Conservation (phyloP, 2,113 vertebrate genomes). For the Corapipo altera region DNA sequence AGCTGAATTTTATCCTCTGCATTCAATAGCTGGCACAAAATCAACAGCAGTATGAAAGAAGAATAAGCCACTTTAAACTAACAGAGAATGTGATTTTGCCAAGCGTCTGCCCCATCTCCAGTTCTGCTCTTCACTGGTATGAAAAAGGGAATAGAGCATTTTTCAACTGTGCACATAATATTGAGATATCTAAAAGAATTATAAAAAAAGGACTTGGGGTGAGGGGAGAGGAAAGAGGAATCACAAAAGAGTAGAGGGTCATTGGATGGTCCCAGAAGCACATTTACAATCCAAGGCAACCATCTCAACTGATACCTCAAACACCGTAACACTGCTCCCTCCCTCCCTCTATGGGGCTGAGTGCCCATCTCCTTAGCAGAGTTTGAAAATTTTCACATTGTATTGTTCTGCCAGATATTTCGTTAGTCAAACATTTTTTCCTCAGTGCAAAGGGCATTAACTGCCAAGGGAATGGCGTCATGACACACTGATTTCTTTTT, state of each 20-base stretch:
- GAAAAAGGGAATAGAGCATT: neutral
- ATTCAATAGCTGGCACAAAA: neutral
- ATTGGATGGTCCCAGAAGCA: neutral
- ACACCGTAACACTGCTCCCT: accelerated
- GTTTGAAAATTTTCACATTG: neutral
- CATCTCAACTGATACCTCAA: neutral
- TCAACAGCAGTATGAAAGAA: neutral
- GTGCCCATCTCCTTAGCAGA: neutral
- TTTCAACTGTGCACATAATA: neutral
- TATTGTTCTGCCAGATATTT: neutral
- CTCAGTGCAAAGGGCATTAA: neutral
- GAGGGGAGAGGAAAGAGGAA: neutral
- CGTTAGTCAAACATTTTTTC: neutral
- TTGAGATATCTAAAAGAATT: neutral
- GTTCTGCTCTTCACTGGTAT: neutral
- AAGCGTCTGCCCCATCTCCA: neutral
- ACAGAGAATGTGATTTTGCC: neutral
- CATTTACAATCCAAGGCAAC: neutral
- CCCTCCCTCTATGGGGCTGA: neutral
- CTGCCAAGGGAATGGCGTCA: neutral
- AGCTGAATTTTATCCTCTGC: neutral
- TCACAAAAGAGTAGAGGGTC: neutral
- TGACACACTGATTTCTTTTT: neutral
- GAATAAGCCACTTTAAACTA: neutral
- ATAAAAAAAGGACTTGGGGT: neutral